A percentile compares a stretch with the other conserved stretches of the same genome.
phyloP scores from a whole-genome alignment of 2,888 invertebrate species.

The Trachelus stipa region DNA sequence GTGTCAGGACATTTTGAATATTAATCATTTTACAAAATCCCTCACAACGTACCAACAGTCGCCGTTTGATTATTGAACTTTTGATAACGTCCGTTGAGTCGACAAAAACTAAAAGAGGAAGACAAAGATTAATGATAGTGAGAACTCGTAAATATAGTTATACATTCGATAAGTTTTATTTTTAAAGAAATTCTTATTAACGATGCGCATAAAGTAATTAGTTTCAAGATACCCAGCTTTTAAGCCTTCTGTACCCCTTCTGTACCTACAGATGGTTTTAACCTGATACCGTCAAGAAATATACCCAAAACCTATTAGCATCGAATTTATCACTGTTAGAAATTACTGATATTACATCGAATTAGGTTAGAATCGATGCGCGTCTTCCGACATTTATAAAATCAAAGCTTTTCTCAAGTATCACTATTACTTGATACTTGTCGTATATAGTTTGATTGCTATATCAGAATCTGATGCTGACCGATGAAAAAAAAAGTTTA shows the following conservation, averaged over 20 bases:
- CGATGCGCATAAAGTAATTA: not conserved
- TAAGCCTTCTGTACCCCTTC: not conserved
- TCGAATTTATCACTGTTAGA: not conserved
- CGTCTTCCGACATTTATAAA: not conserved
- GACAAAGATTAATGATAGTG: not conserved
- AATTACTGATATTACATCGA: not conserved
- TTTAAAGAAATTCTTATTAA: not conserved
- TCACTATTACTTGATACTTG: too few species aligned
- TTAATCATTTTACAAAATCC: not conserved
- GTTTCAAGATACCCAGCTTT: not conserved
- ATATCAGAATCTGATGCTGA: not conserved
- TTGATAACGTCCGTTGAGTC: not conserved
- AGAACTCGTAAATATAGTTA: not conserved
- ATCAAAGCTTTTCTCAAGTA: not conserved
- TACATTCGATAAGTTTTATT: not conserved
- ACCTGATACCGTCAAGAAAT: not conserved
- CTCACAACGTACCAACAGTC: not conserved
- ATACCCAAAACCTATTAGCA: not conserved
- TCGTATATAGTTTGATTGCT: too few species aligned
- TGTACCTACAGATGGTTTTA: not conserved
- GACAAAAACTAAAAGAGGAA: not conserved
- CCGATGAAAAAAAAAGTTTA: not conserved
- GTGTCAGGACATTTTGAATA: not conserved
- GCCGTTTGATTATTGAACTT: not conserved
- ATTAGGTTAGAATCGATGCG: not conserved